Conservation (phyloP, 2,113 vertebrate species). For the Rhombomys opimus region DNA sequence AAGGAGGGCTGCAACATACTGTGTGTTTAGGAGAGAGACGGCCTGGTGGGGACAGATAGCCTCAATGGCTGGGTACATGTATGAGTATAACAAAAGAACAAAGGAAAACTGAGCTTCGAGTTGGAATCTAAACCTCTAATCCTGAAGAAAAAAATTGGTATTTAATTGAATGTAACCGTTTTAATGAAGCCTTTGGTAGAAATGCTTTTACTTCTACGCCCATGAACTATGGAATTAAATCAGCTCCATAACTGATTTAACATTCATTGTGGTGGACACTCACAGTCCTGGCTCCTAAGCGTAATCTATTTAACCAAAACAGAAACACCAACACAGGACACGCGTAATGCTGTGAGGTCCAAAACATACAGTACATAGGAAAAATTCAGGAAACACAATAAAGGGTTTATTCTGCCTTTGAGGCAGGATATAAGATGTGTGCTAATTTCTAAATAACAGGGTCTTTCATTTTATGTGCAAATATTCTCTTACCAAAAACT, state of each 20-base stretch:
- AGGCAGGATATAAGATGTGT: constrained; percentile 71
- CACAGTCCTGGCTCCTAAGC: constrained; percentile 65
- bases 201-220: constrained; percentile 51
- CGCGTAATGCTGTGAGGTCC: constrained; percentile 54
- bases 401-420: constrained; percentile 68
- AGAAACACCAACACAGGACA: constrained; percentile 74
- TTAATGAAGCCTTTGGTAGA: constrained; percentile 52
- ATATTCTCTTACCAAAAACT: constrained; percentile 78
- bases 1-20: constrained; percentile 27
- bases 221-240: not conserved
- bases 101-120: constrained; percentile 24
- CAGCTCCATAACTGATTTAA: constrained; percentile 75
- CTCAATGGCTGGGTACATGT: constrained; percentile 9
- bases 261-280: constrained; percentile 47
- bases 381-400: constrained; percentile 73
- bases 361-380: constrained; percentile 76
- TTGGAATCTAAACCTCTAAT: constrained; percentile 51
- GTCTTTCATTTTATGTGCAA: constrained; percentile 76
- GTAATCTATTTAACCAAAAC: constrained; percentile 71
- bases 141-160: constrained; percentile 47
- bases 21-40: not conserved
- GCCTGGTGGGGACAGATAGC: not conserved
- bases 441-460: constrained; percentile 75
- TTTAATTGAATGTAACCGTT: constrained; percentile 67
- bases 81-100: constrained; percentile 26